Conservation (phyloP, 2,888 invertebrate genomes). For the Anorthoa munda region DNA sequence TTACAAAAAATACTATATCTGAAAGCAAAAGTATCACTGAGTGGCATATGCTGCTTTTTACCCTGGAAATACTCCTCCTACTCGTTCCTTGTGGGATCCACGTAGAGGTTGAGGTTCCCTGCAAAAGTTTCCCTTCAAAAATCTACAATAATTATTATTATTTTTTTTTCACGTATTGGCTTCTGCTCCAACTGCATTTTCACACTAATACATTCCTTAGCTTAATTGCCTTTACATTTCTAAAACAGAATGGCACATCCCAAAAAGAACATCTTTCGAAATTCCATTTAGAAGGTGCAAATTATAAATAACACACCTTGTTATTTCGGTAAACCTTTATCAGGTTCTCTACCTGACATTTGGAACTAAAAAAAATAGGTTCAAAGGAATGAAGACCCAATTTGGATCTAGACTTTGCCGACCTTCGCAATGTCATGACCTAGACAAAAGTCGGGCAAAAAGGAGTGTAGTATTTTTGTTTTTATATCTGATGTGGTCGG, state of each 20-base stretch:
- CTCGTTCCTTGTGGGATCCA: no score
- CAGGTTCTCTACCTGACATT: slow-evolving; percentile 52
- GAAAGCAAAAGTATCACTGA: no score
- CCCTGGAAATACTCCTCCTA: no score
- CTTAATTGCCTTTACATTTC: slow-evolving; percentile 22
- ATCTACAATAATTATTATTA: no score
- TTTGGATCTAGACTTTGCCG: slow-evolving; percentile 65
- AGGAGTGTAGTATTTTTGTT: slow-evolving; percentile 51
- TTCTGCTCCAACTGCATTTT: no score
- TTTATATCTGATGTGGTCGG: slow-evolving; percentile 18
- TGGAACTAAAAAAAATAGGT: slow-evolving; percentile 60
- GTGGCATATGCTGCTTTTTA: no score
- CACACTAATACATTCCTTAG: slow-evolving; percentile 2
- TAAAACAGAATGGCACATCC: not conserved
- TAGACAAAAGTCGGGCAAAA: slow-evolving; percentile 71
- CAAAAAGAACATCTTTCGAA: slow-evolving; percentile 12
- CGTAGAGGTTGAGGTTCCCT: no score
- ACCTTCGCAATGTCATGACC: slow-evolving; percentile 82
- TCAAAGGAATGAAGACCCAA: slow-evolving; percentile 71
- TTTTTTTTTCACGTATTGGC: not conserved
- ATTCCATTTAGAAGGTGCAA: slow-evolving; percentile 34
- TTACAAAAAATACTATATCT: no score
- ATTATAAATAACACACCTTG: slow-evolving; percentile 32
- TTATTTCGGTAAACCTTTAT: slow-evolving; percentile 20
- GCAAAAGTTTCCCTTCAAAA: no score